Evolutionary conservation across 2,113 vertebrate species (phyloP).

Genomic region (Emydura subglobosa): DNA sequence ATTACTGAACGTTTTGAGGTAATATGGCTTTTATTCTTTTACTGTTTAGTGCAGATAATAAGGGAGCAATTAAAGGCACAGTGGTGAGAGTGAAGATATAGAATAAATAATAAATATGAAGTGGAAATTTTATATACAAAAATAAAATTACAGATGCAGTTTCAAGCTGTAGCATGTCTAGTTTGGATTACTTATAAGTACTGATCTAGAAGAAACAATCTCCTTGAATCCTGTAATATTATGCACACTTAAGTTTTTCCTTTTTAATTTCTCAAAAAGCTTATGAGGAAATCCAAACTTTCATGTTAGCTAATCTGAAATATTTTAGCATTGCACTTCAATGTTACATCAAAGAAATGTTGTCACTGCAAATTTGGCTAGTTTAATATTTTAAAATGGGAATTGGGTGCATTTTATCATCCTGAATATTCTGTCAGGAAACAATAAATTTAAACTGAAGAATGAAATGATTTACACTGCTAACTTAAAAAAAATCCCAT

Average conservation of each 20-base stretch:
- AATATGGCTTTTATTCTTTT: background rate
- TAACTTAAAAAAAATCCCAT: background rate
- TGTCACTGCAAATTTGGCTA: background rate
- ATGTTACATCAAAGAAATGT: background rate
- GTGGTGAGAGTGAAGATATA: background rate
- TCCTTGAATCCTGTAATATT: background rate
- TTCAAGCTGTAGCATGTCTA: background rate
- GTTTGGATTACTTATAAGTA: background rate
- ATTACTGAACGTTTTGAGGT: rapidly evolving
- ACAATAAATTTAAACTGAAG: background rate
- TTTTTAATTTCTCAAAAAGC: background rate
- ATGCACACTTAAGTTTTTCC: background rate
- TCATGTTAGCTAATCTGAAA: conserved; percentile 18
- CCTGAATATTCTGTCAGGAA: background rate
- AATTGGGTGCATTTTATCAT: background rate
- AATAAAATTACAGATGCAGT: background rate
- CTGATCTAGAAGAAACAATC: background rate
- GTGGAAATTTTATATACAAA: background rate
- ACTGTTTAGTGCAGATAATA: background rate
- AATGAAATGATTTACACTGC: background rate
- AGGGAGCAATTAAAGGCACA: background rate
- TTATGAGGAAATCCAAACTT: background rate
- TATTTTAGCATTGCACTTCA: background rate
- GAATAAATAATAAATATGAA: background rate
- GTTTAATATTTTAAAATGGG: background rate